Percentiles rank a stretch among this genome's conserved stretches.
phyloP scores from a whole-genome alignment of 1,140 invertebrate genomes.

The Heliconius congener region DNA sequence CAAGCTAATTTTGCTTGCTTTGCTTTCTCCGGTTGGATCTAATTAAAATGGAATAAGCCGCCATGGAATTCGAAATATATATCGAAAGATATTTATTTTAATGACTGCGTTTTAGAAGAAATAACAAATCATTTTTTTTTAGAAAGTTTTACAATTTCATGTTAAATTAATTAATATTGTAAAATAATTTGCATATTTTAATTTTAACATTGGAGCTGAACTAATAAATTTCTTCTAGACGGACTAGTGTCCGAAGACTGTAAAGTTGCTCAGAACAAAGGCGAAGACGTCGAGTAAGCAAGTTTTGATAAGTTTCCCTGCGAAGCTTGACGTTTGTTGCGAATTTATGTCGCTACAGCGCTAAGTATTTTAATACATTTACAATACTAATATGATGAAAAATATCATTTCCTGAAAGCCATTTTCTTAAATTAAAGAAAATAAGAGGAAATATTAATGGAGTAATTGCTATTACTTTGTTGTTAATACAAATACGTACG shows the following conservation, averaged over 20 bases:
- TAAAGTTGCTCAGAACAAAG: slow-evolving; percentile 32
- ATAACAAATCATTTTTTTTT: neutral
- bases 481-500: too few species aligned
- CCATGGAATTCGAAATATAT: too few species aligned
- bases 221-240: slow-evolving; percentile 15
- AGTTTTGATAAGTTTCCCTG: slow-evolving; percentile 20
- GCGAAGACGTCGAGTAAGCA: slow-evolving; percentile 27
- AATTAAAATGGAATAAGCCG: neutral
- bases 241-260: slow-evolving; percentile 30
- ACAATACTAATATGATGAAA: neutral
- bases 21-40: neutral
- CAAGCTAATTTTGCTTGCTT: neutral
- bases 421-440: too few species aligned
- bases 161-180: neutral
- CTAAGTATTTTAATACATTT: slow-evolving; percentile 2
- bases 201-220: neutral
- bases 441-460: too few species aligned
- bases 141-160: neutral
- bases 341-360: slow-evolving; percentile 2
- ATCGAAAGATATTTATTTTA: too few species aligned
- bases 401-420: too few species aligned
- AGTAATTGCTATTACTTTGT: too few species aligned
- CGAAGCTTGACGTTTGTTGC: slow-evolving; percentile 8
- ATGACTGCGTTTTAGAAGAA: neutral
- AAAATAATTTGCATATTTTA: neutral